Base-by-base conservation (phyloP, 2,888 invertebrate genomes). In the Pristionchus entomophagus region DNA sequence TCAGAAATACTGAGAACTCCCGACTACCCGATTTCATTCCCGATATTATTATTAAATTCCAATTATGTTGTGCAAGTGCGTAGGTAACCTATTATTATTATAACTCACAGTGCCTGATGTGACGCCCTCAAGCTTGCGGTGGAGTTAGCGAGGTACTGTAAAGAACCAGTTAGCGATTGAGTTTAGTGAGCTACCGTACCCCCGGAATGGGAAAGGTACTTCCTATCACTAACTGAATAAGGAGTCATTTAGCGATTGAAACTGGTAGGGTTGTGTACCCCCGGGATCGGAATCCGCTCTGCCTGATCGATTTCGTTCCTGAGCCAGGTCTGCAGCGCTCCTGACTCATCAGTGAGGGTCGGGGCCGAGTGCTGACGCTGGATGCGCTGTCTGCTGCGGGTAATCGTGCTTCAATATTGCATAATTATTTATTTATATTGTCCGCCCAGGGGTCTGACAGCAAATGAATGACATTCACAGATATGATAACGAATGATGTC, bases 221-320 rank as follows among this genome's bases (percentile, higher is more conserved):
- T n/a, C n/a, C n/a, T n/a, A n/a, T n/a, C n/a, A n/a, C n/a, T n/a
- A n/a, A n/a, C n/a, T n/a, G n/a, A n/a, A n/a, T n/a, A 65, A 80
- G 14, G 32, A 29, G 26, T 19, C 29, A 51, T 19, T 80, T 35
- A 41, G 32, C n/a, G 32, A 56, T 38, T 35, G 26, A 32, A 2
- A 19, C 19, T 14, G n/a, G 19, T 10, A 10, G 26, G 32, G 14
- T n/a, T n/a, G 4, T 26, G 29, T 83, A 85, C 85, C 35, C 77
- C 56, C 0, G 85, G 85, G 22, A 89, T 88, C 3, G 90, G 90
- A 62, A 90, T 90, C n/a, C 87, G 35, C 45, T 90, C 90, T 0
- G 89, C 90, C 17, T 89, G 84, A 29, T 89, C 87, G 49, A 90
- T 87, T 41, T 90, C 90, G 35, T 88, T 87, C 65, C 87, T 56